These are phyloP conservation scores for Drosophila nr. fundita DNA, from an alignment of 2,888 invertebrate species.

Conservation along the genomic window DNA sequence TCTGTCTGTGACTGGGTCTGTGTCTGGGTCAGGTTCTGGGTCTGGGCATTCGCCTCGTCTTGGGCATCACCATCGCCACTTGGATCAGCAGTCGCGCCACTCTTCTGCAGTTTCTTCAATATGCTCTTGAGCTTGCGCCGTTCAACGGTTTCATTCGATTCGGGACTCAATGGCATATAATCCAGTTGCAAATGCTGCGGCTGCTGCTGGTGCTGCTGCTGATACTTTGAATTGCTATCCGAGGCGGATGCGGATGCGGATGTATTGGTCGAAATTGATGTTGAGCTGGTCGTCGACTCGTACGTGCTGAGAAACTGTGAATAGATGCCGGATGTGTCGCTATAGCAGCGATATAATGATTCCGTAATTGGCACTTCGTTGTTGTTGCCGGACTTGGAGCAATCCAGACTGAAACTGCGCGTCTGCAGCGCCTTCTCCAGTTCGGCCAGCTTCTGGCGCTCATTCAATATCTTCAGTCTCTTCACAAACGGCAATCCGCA, in stretches of 20 bases:
- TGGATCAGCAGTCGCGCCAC: conserved; percentile 66
- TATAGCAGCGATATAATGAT: conserved; percentile 90
- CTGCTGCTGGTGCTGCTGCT: conserved; percentile 10
- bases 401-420: conserved; percentile 93
- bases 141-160: conserved; percentile 93
- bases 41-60: conserved; percentile 52
- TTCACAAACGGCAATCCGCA: conserved; percentile 94
- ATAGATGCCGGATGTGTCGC: conserved; percentile 91
- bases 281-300: conserved; percentile 85
- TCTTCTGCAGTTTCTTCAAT: conserved; percentile 92
- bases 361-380: conserved; percentile 84
- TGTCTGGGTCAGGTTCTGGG: conserved; percentile 36
- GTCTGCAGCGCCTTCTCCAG: conserved; percentile 91
- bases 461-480: conserved; percentile 94
- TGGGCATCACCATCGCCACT: conserved; percentile 40
- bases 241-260: conserved; percentile 66
- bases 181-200: conserved; percentile 54
- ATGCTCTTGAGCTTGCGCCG: conserved; percentile 93
- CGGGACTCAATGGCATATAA: conserved; percentile 86
- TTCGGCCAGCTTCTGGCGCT: conserved; percentile 93
- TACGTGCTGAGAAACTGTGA: conserved; percentile 84
- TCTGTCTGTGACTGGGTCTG: conserved; percentile 38
- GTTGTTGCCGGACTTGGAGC: conserved; percentile 86
- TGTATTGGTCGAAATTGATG: conserved; percentile 81
- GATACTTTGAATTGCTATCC: conserved; percentile 54